Base-by-base conservation (phyloP, 2,888 invertebrate genomes). In the Sialis fuliginosa region DNA sequence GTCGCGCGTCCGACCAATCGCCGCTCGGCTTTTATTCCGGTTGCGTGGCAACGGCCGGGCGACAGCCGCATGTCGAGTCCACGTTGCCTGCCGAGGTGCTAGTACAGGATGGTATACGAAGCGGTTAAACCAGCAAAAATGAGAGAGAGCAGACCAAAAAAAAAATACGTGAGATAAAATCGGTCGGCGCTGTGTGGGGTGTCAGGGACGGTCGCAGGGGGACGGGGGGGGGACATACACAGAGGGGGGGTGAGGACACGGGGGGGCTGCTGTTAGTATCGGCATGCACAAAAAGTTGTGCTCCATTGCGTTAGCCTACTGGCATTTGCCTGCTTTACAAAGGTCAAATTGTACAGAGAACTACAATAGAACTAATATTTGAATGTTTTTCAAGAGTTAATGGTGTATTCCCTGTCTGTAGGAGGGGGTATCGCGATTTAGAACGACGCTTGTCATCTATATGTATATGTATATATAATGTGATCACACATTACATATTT, bases 71-170 rank as follows among this genome's bases (percentile, higher is more conserved):
- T 50, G 48, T 64, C 60, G 37, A 60, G 60, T 65, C 66, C 57
- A 65, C 65, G 64, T 64, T 56, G 64, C 63, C 60, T 62, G 51
- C 52, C 59, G 63, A 65, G 65, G 66, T 65, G 65, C 64, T 62
- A 62, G 63, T 60, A 62, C 63, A 63, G 61, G 61, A 60, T 61
- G 60, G 46, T 61, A 61, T 62, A 63, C 62, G 62, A 60, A 64
- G 61, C 62, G 60, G 61, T 62, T 62, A 60, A 64, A 64, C 63
- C 62, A 62, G 63, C 64, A 65, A 65, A 65, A 65, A 64, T 64
- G 62, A 63, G 63, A 7, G 10, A 48, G 47, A 62, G 62, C 61
- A 62, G 62, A 62, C 62, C 61, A 49, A 49, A 49, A 49, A 48
- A 63, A 62, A 62, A 62, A 62, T 62, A 63, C 60, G 60, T 62